These are phyloP conservation scores for Grallaria varia DNA, from an alignment of 2,113 vertebrate species.

Conservation along the genomic window DNA sequence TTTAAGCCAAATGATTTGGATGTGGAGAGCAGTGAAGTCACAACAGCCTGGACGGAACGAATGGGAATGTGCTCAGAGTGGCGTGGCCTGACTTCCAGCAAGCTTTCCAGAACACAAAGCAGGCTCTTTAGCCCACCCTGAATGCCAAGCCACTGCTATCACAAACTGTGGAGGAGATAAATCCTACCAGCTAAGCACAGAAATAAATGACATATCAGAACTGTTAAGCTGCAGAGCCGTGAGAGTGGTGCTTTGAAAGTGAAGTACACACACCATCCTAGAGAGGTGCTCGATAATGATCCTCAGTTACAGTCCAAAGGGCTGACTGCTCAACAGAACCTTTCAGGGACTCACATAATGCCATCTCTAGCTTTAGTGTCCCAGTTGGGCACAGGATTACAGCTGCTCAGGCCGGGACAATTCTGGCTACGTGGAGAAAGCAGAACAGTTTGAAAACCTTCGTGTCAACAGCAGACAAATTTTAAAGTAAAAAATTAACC, in stretches of 20 bases:
- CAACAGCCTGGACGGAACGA: background rate
- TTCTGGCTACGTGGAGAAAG: background rate
- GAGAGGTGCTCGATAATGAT: background rate
- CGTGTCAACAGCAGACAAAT: background rate
- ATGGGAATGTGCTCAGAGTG: background rate
- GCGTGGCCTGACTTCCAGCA: background rate
- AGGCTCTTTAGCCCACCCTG: background rate
- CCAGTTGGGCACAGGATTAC: background rate
- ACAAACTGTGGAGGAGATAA: conserved; percentile 5
- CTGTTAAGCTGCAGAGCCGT: background rate
- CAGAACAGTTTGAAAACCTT: background rate
- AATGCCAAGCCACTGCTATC: background rate
- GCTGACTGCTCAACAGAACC: background rate
- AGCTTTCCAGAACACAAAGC: background rate
- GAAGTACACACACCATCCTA: background rate
- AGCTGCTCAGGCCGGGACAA: background rate
- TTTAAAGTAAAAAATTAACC: background rate
- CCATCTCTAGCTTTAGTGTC: background rate
- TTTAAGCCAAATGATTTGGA: background rate
- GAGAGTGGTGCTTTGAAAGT: background rate
- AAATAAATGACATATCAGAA: background rate
- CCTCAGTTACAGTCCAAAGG: background rate
- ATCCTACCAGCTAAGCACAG: background rate
- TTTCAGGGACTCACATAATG: background rate
- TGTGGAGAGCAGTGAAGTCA: background rate